Percentiles rank a stretch among this genome's conserved stretches.
Evolutionary conservation across 2,888 invertebrate species (phyloP).

Genomic region (Trachelus tabidus): DNA sequence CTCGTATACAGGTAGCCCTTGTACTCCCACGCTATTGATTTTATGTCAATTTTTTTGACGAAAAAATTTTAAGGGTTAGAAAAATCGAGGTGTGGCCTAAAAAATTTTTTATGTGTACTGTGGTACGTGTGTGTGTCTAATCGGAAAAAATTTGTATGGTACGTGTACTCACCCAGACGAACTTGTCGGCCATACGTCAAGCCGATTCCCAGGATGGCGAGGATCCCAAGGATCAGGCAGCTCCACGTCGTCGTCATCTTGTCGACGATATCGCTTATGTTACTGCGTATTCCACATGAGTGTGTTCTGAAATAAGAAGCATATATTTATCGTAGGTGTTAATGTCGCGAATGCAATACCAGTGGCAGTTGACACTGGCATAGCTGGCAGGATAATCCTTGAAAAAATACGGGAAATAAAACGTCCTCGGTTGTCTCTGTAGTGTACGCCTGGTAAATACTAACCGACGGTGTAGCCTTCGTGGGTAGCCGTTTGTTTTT

Average conservation of each 20-base stretch:
- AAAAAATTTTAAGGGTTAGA: too few species aligned
- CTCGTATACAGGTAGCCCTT: too few species aligned
- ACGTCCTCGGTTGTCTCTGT: not conserved
- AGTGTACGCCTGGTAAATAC: not conserved
- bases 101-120: too few species aligned
- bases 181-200: slow-evolving; percentile 38
- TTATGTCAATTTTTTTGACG: too few species aligned
- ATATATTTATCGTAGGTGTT: not conserved
- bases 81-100: too few species aligned
- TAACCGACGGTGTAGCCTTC: not conserved
- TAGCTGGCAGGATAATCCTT: slow-evolving; percentile 9
- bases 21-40: too few species aligned
- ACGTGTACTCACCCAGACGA: slow-evolving; percentile 48
- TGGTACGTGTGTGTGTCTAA: not conserved
- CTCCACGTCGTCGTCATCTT: slow-evolving; percentile 48
- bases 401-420: slow-evolving; percentile 14
- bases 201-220: slow-evolving; percentile 43
- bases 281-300: slow-evolving; percentile 46
- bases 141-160: not conserved
- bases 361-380: not conserved
- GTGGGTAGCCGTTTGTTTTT: not conserved
- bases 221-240: slow-evolving; percentile 45
- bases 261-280: slow-evolving; percentile 30
- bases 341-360: not conserved
- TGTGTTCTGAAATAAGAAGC: slow-evolving; percentile 41